Evolutionary conservation across 2,888 invertebrate species (phyloP).

Genomic region (Tetropium fuscum): DNA sequence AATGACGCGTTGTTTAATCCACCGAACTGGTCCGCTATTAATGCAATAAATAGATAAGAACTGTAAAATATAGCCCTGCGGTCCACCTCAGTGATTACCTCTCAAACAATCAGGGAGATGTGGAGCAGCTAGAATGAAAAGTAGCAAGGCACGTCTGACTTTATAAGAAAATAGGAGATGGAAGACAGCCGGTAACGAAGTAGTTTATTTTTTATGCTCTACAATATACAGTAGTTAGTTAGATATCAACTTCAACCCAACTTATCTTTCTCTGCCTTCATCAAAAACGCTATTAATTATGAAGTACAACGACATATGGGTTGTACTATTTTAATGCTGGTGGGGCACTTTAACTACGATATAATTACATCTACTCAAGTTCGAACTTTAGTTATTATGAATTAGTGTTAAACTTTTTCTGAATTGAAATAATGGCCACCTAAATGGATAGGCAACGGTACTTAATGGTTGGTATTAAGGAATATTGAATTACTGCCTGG

Average conservation of each 20-base stretch:
- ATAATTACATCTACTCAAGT: constrained; percentile 24
- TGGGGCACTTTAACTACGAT: constrained; percentile 20
- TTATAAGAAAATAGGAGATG: constrained; percentile 10
- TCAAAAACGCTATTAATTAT: constrained; percentile 43
- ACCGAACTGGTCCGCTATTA: constrained; percentile 47
- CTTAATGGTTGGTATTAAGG: no score
- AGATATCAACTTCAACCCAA: constrained; percentile 38
- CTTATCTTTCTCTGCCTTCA: constrained; percentile 47
- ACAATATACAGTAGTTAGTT: constrained; percentile 42
- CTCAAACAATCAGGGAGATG: constrained; percentile 50
- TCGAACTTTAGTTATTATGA: no score
- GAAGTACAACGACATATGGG: constrained; percentile 34
- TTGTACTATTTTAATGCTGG: constrained; percentile 24
- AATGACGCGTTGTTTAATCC: constrained; percentile 8
- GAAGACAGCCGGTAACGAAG: constrained; percentile 37
- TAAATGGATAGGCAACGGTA: no score
- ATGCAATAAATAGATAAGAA: constrained; percentile 62
- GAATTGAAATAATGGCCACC: no score
- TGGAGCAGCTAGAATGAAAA: constrained; percentile 13
- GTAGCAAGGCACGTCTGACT: constrained; percentile 1
- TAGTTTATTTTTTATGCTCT: constrained; percentile 40
- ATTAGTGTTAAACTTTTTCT: no score
- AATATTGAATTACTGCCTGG: no score
- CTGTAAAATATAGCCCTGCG: constrained; percentile 60
- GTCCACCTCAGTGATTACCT: constrained; percentile 54